phyloP scores from a whole-genome alignment of 2,797 vertebrate genomes.

The Labroides dimidiatus region DNA sequence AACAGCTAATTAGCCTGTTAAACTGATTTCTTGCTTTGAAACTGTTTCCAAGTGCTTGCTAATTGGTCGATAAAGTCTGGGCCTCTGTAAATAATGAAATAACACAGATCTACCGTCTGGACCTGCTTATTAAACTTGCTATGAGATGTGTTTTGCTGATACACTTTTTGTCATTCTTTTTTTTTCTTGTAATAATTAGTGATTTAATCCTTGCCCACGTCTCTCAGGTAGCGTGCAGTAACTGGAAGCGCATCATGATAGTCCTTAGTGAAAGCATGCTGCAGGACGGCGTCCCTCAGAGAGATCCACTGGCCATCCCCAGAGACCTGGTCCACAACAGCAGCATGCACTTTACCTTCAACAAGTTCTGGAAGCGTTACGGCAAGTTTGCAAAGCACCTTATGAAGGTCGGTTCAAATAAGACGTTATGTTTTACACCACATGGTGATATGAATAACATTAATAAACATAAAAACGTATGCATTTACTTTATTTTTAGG shows the following conservation, averaged over 20 bases:
- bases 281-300: constrained; percentile 89
- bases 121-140: too few relatives aligned
- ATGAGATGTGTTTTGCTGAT: too few relatives aligned
- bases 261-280: constrained; percentile 93
- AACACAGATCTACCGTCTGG: not conserved
- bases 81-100: not conserved
- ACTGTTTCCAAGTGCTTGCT: not conserved
- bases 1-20: not conserved
- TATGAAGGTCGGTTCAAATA: constrained; percentile 87
- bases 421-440: not conserved
- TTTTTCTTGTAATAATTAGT: too few relatives aligned
- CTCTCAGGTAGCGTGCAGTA: constrained; percentile 92
- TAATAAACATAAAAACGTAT: not conserved
- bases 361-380: constrained; percentile 97
- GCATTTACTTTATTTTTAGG: constrained; percentile 73
- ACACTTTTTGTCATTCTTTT: too few relatives aligned
- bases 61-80: not conserved
- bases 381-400: constrained; percentile 94
- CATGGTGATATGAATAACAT: not conserved
- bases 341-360: constrained; percentile 96
- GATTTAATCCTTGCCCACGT: too few relatives aligned
- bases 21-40: not conserved
- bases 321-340: constrained; percentile 90
- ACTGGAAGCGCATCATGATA: constrained; percentile 99
- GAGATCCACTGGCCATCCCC: constrained; percentile 91